Evolutionary conservation across 1,140 invertebrate species (phyloP).

Genomic region (Leptinotarsa lineolata): DNA sequence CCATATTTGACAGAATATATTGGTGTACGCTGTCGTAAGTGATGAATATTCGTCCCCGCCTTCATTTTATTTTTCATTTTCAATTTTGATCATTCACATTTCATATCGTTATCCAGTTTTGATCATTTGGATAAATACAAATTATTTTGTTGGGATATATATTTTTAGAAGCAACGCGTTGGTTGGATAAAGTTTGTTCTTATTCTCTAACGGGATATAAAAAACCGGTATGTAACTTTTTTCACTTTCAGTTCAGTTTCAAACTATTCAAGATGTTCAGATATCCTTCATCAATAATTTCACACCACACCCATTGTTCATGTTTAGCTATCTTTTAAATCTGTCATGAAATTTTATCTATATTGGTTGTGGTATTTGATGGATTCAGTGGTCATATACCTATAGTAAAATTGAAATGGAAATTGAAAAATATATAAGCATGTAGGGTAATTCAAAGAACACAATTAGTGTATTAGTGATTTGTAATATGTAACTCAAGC

Average conservation of each 20-base stretch:
- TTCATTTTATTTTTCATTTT: background rate
- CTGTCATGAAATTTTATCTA: background rate
- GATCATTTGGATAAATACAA: background rate
- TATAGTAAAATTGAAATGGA: background rate
- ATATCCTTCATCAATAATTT: background rate
- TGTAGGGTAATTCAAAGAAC: too few species aligned
- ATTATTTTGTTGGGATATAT: slow-evolving; percentile 12
- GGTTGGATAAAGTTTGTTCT: slow-evolving; percentile 23
- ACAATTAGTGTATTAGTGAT: too few species aligned
- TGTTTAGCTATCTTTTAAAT: background rate
- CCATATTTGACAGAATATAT: slow-evolving; percentile 5
- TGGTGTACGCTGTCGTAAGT: background rate
- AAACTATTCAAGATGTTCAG: background rate
- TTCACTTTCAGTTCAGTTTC: slow-evolving; percentile 29
- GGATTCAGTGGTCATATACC: background rate
- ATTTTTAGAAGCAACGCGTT: slow-evolving; percentile 43
- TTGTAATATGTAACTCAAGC: too few species aligned
- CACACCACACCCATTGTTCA: background rate
- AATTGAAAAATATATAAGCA: too few species aligned
- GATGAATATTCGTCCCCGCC: slow-evolving; percentile 9
- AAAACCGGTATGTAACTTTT: slow-evolving; percentile 43
- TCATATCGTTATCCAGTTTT: background rate
- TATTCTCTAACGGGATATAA: slow-evolving; percentile 39
- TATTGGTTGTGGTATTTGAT: background rate
- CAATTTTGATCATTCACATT: background rate